phyloP scores from a whole-genome alignment of 2,113 vertebrate genomes.

The Tympanuchus pallidicinctus region DNA sequence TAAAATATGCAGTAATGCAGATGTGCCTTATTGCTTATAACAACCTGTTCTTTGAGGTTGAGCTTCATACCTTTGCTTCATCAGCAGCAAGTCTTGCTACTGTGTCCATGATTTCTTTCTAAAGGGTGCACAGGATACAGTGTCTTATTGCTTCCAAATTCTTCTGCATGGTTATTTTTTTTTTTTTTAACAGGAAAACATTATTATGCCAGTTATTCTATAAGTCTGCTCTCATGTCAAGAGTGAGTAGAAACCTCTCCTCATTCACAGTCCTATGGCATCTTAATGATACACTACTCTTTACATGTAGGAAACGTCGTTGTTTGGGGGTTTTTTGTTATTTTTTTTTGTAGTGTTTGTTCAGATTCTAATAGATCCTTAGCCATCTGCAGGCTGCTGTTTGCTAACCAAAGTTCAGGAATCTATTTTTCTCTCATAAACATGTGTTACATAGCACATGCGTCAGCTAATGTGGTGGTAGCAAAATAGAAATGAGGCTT shows the following conservation, averaged over 20 bases:
- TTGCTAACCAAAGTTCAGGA: background rate
- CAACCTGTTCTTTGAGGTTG: background rate
- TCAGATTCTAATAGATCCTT: background rate
- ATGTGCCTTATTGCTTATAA: background rate
- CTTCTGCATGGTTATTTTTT: background rate
- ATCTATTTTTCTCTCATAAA: background rate
- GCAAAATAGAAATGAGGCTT: background rate
- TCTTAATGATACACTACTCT: background rate
- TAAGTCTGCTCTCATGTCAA: background rate
- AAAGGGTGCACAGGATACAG: rapidly evolving
- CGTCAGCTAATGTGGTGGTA: background rate
- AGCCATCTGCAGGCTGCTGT: background rate
- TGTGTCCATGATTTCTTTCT: background rate
- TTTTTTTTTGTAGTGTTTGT: background rate
- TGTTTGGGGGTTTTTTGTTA: background rate
- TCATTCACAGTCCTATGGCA: background rate
- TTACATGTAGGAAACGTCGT: background rate
- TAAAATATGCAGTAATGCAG: background rate
- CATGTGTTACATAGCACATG: rapidly evolving
- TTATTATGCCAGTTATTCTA: too few species aligned
- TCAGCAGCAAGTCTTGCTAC: background rate
- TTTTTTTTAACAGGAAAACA: background rate
- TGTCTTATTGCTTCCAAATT: background rate
- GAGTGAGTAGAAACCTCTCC: background rate
- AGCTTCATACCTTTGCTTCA: background rate